Percentiles rank a stretch among this genome's conserved stretches.
Conservation (phyloP, 1,140 invertebrate species). For the Leptinotarsa defecta region DNA sequence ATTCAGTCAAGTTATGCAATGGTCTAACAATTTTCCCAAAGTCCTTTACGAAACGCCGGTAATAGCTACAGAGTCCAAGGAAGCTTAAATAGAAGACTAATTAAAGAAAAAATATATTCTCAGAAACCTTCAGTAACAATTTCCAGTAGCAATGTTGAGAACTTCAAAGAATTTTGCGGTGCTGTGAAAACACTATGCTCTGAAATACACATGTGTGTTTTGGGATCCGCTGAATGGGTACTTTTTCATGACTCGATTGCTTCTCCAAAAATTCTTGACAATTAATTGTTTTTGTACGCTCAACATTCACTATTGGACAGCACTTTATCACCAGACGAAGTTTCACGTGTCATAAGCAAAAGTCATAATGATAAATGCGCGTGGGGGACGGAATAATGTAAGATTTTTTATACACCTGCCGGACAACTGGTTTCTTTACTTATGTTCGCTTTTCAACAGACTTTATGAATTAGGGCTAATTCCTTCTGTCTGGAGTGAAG, state of each 20-base stretch:
- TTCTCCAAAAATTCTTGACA: background rate
- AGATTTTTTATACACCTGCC: background rate
- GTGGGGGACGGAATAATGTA: background rate
- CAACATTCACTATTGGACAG: background rate
- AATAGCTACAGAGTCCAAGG: too few relatives aligned
- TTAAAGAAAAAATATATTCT: too few relatives aligned
- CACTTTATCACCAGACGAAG: background rate
- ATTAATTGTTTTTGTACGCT: background rate
- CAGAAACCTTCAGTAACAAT: too few relatives aligned
- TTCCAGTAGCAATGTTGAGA: too few relatives aligned
- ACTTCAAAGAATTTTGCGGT: too few relatives aligned
- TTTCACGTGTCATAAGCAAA: background rate
- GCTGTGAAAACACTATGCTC: too few relatives aligned
- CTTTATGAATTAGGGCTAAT: background rate
- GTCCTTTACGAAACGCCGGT: too few relatives aligned
- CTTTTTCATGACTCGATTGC: background rate
- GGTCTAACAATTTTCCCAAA: too few relatives aligned
- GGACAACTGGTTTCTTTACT: background rate
- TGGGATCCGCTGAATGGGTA: too few relatives aligned
- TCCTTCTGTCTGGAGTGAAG: background rate
- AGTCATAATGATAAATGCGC: background rate
- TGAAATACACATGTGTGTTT: too few relatives aligned
- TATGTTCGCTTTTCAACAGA: background rate
- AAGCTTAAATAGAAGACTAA: too few relatives aligned
- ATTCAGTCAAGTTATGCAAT: too few relatives aligned